Percentiles rank a stretch among this genome's conserved stretches.
phyloP scores from a whole-genome alignment of 1,140 invertebrate species.

The Heliconius melpomene region DNA sequence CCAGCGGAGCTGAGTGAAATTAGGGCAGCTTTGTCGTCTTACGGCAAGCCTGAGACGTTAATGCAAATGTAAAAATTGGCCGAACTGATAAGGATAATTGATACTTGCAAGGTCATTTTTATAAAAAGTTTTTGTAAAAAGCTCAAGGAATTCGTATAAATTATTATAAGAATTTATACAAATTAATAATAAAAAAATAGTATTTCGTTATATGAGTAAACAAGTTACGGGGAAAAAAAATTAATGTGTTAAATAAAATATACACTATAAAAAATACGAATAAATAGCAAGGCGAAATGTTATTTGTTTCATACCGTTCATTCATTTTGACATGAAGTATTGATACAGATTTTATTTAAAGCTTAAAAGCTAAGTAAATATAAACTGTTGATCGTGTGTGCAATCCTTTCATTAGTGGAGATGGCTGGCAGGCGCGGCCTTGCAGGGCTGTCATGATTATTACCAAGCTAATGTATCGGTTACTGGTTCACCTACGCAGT shows the following conservation, averaged over 20 bases:
- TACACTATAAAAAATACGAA: neutral
- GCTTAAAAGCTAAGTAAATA: slow-evolving; percentile 7
- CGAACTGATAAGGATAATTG: slow-evolving; percentile 7
- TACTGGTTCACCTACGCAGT: slow-evolving; percentile 63
- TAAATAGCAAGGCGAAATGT: neutral
- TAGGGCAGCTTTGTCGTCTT: slow-evolving; percentile 38
- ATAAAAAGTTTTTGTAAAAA: neutral
- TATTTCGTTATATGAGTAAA: neutral
- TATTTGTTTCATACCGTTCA: neutral
- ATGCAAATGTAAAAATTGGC: slow-evolving; percentile 20
- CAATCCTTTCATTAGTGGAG: slow-evolving; percentile 39
- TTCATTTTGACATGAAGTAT: neutral
- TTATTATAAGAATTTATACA: no score
- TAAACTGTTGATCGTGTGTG: slow-evolving; percentile 19
- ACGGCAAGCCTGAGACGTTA: slow-evolving; percentile 16
- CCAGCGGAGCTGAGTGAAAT: slow-evolving; percentile 35
- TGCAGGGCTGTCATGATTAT: slow-evolving; percentile 43
- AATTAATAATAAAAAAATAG: neutral
- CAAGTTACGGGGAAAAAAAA: neutral
- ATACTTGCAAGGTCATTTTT: neutral
- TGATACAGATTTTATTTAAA: neutral
- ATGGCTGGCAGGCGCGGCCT: slow-evolving; percentile 39
- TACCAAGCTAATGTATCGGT: slow-evolving; percentile 45
- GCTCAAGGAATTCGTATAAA: neutral
- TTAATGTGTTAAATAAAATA: no score